Percentiles rank a stretch among this genome's conserved stretches.
Evolutionary conservation across 2,888 invertebrate genomes (phyloP).

Genomic region (Drosophila borealis): DNA sequence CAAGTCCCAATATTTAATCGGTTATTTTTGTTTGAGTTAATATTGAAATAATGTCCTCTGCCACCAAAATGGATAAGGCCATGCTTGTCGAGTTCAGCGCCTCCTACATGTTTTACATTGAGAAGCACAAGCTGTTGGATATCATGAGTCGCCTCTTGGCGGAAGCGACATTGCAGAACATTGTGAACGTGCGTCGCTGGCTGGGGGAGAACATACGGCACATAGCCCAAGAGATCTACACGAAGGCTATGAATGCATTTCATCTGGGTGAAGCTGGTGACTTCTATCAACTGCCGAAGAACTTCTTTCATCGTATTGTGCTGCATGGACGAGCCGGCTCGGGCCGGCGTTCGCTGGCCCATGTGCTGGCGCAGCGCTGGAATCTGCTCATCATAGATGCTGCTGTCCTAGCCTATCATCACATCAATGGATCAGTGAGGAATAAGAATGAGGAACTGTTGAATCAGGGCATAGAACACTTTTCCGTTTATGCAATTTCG

Average conservation of each 20-base stretch:
- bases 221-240: conserved; percentile 73
- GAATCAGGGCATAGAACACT: conserved; percentile 60
- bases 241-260: conserved; percentile 62
- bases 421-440: conserved; percentile 56
- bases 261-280: conserved; percentile 49
- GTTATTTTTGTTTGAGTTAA: background rate
- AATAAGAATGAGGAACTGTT: conserved; percentile 60
- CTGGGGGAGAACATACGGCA: conserved; percentile 71
- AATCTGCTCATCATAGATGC: conserved; percentile 85
- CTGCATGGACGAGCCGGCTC: conserved; percentile 87
- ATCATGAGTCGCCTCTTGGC: conserved; percentile 75
- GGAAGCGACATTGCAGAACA: conserved; percentile 60
- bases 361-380: conserved; percentile 85
- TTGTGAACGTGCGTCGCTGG: conserved; percentile 70
- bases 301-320: conserved; percentile 85
- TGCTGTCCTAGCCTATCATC: conserved; percentile 70
- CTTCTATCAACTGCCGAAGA: conserved; percentile 65
- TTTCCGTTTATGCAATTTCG: conserved; percentile 63
- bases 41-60: conserved; percentile 55
- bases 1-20: no score
- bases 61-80: conserved; percentile 47
- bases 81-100: conserved; percentile 72
- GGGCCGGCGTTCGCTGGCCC: conserved; percentile 86
- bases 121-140: conserved; percentile 82
- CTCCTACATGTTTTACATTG: conserved; percentile 81